These are phyloP conservation scores for Drosophila sp. DNA, from an alignment of 1,140 invertebrate species.

Conservation along the genomic window DNA sequence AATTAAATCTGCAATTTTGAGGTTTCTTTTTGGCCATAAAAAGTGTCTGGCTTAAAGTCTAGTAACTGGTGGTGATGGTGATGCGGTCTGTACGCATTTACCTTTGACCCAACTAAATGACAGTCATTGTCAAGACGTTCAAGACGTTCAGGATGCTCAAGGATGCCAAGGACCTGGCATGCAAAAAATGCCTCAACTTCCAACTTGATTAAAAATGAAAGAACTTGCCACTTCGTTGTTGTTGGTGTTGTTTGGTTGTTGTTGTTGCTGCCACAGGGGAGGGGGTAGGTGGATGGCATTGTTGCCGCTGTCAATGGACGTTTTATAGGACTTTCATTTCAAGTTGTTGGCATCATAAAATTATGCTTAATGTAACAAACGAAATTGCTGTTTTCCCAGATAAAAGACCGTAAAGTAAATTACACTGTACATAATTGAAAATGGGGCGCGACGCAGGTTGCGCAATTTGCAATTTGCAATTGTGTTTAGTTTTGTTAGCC, in stretches of 20 bases:
- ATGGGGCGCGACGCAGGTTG: neutral
- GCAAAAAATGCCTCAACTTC: slow-evolving; percentile 58
- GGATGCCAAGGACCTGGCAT: slow-evolving; percentile 22
- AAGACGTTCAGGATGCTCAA: slow-evolving; percentile 6
- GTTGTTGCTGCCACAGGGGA: slow-evolving; percentile 1
- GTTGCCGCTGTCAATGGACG: slow-evolving; percentile 58
- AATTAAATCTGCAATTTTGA: slow-evolving; percentile 83
- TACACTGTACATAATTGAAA: slow-evolving; percentile 63
- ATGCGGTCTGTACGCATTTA: slow-evolving; percentile 49
- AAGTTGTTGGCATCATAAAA: slow-evolving; percentile 50
- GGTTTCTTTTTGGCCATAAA: slow-evolving; percentile 69
- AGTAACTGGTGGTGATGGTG: neutral
- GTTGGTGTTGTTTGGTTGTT: slow-evolving; percentile 19
- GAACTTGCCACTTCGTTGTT: slow-evolving; percentile 38
- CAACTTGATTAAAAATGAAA: slow-evolving; percentile 77
- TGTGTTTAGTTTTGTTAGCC: slow-evolving; percentile 8
- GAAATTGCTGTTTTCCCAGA: slow-evolving; percentile 67
- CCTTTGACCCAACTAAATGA: slow-evolving; percentile 73
- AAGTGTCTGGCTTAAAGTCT: slow-evolving; percentile 71
- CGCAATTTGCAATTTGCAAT: neutral
- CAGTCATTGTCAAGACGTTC: slow-evolving; percentile 44
- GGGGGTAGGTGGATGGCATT: too few relatives aligned
- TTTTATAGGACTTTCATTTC: slow-evolving; percentile 56
- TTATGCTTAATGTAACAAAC: slow-evolving; percentile 51
- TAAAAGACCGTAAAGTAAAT: slow-evolving; percentile 72